Evolutionary conservation across 2,113 vertebrate genomes (phyloP).

Genomic region (Motacilla tschutschensis): DNA sequence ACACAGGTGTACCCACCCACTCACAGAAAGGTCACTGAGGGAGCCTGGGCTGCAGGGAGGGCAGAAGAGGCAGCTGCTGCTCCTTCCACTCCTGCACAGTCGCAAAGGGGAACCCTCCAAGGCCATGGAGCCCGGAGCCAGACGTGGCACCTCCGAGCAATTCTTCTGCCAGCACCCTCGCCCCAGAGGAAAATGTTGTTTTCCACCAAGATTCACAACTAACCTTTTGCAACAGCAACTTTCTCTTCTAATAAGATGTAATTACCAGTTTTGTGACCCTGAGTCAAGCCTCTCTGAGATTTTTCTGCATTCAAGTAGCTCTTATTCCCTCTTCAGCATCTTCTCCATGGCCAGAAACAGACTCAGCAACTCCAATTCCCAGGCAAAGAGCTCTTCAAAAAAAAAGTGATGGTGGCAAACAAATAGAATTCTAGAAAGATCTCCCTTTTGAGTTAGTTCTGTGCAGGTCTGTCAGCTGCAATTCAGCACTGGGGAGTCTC

Average conservation of each 20-base stretch:
- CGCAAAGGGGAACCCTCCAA: background rate
- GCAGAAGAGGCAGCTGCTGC: background rate
- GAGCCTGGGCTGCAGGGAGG: background rate
- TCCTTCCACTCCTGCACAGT: accelerated
- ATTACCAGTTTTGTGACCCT: background rate
- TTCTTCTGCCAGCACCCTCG: background rate
- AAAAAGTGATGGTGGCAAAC: background rate
- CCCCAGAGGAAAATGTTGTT: background rate
- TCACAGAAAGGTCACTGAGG: accelerated
- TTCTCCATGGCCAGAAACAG: background rate
- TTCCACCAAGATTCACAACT: background rate
- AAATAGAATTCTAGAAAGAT: background rate
- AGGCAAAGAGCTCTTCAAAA: background rate
- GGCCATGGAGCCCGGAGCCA: background rate
- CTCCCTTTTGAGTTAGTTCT: background rate
- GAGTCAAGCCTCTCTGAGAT: background rate
- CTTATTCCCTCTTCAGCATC: background rate
- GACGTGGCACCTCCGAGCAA: accelerated
- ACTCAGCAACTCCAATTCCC: background rate
- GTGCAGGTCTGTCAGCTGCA: background rate
- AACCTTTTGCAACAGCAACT: background rate
- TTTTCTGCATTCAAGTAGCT: background rate
- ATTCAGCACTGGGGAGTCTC: no score
- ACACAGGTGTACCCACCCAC: accelerated
- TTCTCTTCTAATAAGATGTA: background rate